Evolutionary conservation across 2,113 vertebrate species (phyloP).

Genomic region (Arvicanthis niloticus): DNA sequence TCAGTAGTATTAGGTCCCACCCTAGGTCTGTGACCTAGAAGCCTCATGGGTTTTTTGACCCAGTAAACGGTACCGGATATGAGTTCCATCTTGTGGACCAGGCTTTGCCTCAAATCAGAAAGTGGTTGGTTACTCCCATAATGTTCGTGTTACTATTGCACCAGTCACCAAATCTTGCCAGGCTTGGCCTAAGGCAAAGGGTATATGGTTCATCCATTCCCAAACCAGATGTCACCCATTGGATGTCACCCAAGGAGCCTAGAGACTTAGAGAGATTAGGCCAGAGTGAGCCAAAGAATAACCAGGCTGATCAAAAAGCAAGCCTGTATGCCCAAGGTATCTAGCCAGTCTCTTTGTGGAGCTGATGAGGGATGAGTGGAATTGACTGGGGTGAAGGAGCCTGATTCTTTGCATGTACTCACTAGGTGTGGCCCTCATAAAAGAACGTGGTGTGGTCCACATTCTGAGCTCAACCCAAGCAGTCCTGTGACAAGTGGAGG

Average conservation of each 20-base stretch:
- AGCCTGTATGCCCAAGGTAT: neutral
- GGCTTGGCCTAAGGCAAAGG: neutral
- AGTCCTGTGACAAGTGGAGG: neutral
- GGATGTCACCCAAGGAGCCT: neutral
- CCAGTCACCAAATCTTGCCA: neutral
- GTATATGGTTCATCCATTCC: neutral
- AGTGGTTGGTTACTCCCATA: neutral
- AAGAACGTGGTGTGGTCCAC: neutral
- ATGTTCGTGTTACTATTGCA: neutral
- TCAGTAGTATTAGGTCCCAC: no score
- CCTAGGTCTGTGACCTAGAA: neutral
- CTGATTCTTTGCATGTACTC: neutral
- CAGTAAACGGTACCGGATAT: neutral
- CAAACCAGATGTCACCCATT: neutral
- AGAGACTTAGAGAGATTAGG: neutral
- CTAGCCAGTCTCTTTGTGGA: neutral
- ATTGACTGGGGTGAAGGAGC: fast-evolving
- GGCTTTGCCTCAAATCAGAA: neutral
- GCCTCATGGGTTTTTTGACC: neutral
- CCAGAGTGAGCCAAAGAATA: neutral
- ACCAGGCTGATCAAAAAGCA: neutral
- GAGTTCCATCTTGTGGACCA: neutral
- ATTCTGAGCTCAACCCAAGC: neutral
- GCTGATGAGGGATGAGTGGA: neutral
- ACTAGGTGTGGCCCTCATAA: neutral